Base-by-base conservation (phyloP, 2,113 vertebrate genomes). In the Myrmecophaga tridactyla region DNA sequence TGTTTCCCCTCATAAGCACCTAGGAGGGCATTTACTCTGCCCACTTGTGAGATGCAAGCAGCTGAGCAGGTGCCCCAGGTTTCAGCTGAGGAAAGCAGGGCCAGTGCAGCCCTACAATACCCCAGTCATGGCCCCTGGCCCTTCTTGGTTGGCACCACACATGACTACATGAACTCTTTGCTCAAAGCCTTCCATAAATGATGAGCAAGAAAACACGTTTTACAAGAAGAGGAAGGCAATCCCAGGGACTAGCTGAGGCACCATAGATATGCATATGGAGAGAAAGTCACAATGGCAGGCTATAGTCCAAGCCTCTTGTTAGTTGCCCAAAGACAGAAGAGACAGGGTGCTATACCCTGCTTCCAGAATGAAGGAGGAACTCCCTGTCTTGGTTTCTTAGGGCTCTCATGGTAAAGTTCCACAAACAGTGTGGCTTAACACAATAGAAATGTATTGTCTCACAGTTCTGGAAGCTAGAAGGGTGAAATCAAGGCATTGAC, bases 301-400 rank as follows among this genome's bases (percentile, higher is more conserved):
- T 36, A 4, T n/a, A 46, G 72, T n/a, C 25, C 18, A 21, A 31
- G 4, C 39, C 36, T 72, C 39, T 29, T 72, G 5, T 23, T 15
- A 13, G 31, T 43, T 12, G 0, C 48, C 11, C 2, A 6, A 63
- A 43, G 14, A 13, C 7, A 29, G 13, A 39, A 1, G 15, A 67
- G n/a, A 29, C 27, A n/a, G 0, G 3, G 0, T 0, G 6, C 23
- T 9, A n/a, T n/a, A 65, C 83, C 15, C 2, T 63, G 43, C 11
- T 27, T 13, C 75, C 56, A 1, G 20, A 25, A 21, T 8, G 53
- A 36, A n/a, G 31, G 20, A 17, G 27, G 67, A 34, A 4, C 31
- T 39, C 58, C 29, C 39, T 43, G 53, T 51, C 76, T 48, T 48
- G 11, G 46, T 48, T 48, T 51, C 25, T 27, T 48, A 51, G 29